Evolutionary conservation across 92 coral and sea anemone genomes (phyloP), one percentile per base, ranked within the genome.

Genomic region (Zoanthus sansibaricus): DNA sequence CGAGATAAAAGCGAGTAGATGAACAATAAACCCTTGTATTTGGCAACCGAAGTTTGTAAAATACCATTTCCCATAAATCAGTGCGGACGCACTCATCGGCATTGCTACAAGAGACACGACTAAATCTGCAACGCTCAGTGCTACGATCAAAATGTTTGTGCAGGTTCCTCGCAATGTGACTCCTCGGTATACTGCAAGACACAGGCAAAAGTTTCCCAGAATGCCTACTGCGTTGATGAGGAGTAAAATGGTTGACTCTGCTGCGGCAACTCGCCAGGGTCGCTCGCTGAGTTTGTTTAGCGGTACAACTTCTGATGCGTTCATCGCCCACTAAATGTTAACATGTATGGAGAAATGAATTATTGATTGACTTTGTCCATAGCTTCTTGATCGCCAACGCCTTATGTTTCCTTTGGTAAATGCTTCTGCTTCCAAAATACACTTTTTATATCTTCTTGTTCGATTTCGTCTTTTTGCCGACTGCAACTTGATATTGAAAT

Each of bases 1-100:
- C 17, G 98, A 94, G 12, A 94, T 72, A 72, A 94, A 94, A 7
- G 98, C 95, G 11, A 94, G 70, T 73, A 94, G 91, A 59, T 88
- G 93, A 6, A 92, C 92, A 4, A 88, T 72, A 46, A 94, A 92
- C 37, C 98, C 98, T 67, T 94, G 98, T 4, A 94, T 33, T 47
- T 91, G 89, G 87, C 98, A 94, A 7, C 82, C 82, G 11, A 61
- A 30, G 32, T 74, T 74, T 14, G 86, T 87, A 44, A 84, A 90
- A 20, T 79, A 55, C 98, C 98, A 94, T 62, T 88, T 74, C 18
- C 98, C 94, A 15, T 51, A 74, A 59, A 90, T 79, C 6, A 92
- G 95, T 9, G 89, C 90, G 1, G 89, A 89, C 13, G 75, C 94
- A 3, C 94, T 90, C 83, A 94, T 48, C 1, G 98, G 98, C 95